Base-by-base conservation (phyloP, 2,113 vertebrate species). In the Gadus macrocephalus region DNA sequence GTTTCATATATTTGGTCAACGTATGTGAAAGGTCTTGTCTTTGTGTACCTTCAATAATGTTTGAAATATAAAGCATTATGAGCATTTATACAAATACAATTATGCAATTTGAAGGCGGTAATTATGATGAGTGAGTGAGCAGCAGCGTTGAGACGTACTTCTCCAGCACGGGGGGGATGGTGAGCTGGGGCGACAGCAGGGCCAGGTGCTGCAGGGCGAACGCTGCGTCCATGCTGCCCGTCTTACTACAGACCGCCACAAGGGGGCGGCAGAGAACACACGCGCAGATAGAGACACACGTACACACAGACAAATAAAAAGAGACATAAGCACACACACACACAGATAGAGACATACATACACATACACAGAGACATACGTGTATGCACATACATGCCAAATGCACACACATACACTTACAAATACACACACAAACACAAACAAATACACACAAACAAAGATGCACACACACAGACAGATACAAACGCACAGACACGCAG, bases 171-270 rank as follows among this genome's bases (percentile, higher is more conserved):
- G 96, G 94, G 28, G 97, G 95, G 73, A 98, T 96, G 74, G 95
- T 94, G 73, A 98, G 93, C 66, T 99, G 94, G 17, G 96, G 97
- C 56, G 96, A 92, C 91, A 99, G 95, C 62, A 98, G 93, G 64
- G 97, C 97, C 71, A 98, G 93, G 89, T 99, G 97, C 88, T 98
- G 97, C 62, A 99, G 89, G 49, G 97, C 95, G 64, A 95, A 97
- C 31, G 97, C 96, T 71, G 97, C 97, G 70, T 98, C 96, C 69
- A 95, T 91, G 78, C 96, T 95, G 83, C 97, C 97, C n/a, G 93
- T 96, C 91, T 98, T 98, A 85, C 97, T 90, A 83, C 62, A 76
- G 35, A 67, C 62, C 25, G 71, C 75, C 76, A 83, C 64, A 61
- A 66, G 81, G 68, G 64, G 81, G 78, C 77, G 68, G 35, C 55